Base-by-base conservation (phyloP, 2,888 invertebrate species). In the Proisotoma minuta region DNA sequence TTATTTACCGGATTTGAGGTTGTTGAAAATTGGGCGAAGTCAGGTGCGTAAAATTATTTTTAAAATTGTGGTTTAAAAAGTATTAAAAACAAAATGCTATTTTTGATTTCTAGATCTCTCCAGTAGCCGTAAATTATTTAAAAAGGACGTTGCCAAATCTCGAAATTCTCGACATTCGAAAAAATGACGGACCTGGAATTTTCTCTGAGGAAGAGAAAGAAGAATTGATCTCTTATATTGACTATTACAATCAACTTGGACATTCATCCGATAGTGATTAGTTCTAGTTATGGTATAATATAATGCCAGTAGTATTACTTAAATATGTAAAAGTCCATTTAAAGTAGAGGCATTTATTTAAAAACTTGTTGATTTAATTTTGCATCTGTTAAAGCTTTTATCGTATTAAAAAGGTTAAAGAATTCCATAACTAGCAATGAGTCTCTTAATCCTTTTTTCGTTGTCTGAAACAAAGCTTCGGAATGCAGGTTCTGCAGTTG, bases 401-500 rank as follows among this genome's bases (percentile, higher is more conserved):
- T n/a, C n/a, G n/a, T n/a, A n/a, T n/a, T n/a, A n/a, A n/a, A n/a
- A 10, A 34, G 34, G 12, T 50, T 22, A 22, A 50, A 24, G 51
- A 18, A 49, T 26, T 1, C 57, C 57, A 60, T 66, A 66, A 26
- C 57, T 58, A 18, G 62, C 49, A 5, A 65, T 57, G 2, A 67
- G 53, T 51, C 56, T 27, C 10, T 53, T 40, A 34, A 69, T 62
- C 47, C 68, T 34, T 18, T 64, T 65, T 18, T 60, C 50, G 52
- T 71, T 71, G 3, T 60, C 40, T 15, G 40, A 40, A 18, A 60
- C 65, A 47, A 69, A 69, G 40, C 67, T 69, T 0, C 26, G 51
- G 39, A 71, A 71, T 5, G 69, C 65, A 0, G 51, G 39, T 12
- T 51, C 34, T 1, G 49, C 28, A 1, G 59, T 12, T 3, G 62